These are phyloP conservation scores for Chaenodraco wilsoni DNA, from an alignment of 2,797 vertebrate genomes.

Conservation along the genomic window DNA sequence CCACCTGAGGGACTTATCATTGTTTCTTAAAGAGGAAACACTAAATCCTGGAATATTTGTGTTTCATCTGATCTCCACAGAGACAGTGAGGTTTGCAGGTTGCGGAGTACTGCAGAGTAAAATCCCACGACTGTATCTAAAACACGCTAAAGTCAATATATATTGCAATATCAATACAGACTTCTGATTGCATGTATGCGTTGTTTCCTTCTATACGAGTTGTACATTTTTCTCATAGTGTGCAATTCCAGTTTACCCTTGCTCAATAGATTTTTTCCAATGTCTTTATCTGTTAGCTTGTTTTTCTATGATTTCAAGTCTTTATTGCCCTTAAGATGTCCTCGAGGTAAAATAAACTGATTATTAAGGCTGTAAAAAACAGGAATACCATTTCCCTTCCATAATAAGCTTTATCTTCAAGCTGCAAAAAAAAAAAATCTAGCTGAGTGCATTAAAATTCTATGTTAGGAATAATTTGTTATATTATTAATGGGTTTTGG, in stretches of 20 bases:
- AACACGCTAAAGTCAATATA: slow-evolving; percentile 6
- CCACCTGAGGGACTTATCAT: slow-evolving; percentile 57
- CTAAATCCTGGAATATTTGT: slow-evolving; percentile 43
- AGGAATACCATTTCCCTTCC: slow-evolving; percentile 23
- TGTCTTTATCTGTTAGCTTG: slow-evolving; percentile 12
- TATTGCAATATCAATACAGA: slow-evolving; percentile 19
- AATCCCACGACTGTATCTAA: slow-evolving; percentile 5
- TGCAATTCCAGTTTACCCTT: neutral
- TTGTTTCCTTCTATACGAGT: neutral
- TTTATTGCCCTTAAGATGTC: slow-evolving; percentile 12
- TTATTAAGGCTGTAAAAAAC: slow-evolving; percentile 29
- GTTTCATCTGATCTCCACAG: slow-evolving; percentile 40
- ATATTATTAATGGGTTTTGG: slow-evolving; percentile 39
- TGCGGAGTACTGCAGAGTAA: slow-evolving; percentile 8
- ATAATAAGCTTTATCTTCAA: slow-evolving; percentile 24
- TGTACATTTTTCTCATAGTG: neutral
- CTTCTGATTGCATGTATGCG: slow-evolving; percentile 10
- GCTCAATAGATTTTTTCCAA: neutral
- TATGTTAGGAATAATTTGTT: slow-evolving; percentile 27
- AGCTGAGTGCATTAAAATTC: slow-evolving; percentile 16
- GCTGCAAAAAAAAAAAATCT: slow-evolving; percentile 11
- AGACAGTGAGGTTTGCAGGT: slow-evolving; percentile 38
- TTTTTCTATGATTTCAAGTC: slow-evolving; percentile 32
- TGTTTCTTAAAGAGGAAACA: slow-evolving; percentile 53
- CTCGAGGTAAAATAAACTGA: slow-evolving; percentile 41